Evolutionary conservation across 2,888 invertebrate genomes (phyloP), one percentile per base, ranked within the genome.

Genomic region (Nematopogon swammerdamellus): DNA sequence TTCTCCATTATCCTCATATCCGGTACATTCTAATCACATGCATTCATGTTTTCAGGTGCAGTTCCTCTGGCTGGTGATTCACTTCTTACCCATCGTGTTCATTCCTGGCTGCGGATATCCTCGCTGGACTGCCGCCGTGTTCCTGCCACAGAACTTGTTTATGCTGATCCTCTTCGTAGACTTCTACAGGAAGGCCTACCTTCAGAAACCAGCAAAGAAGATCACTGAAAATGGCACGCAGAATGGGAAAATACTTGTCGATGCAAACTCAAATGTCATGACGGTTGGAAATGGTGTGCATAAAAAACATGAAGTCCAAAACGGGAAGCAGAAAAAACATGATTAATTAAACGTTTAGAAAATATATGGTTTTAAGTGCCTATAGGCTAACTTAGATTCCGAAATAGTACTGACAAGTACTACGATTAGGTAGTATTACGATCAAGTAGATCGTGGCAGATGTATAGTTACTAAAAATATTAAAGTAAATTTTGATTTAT

Each of bases 81-180:
- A 88, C 63, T 82, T 79, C 66, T 53, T 63, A 0, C 57, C 65
- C 11, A 52, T 83, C 30, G 57, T 80, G 1, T 72, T 84, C 59
- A 65, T 63, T 30, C 60, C 80, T 0, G 72, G 83, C 54, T 89
- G 89, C 57, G 72, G 57, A 0, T 87, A 80, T 57, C 87, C 88
- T 1, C 70, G 74, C 10, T 81, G 82, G 76, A 63, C 67, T 0
- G 67, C 79, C 0, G 72, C 77, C 0, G n/a, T 85, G 0, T 76
- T 85, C 45, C 62, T 87, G 1, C 84, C 85, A 0, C 88, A 89
- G 60, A 85, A 87, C 61, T 42, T 84, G 0, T 85, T 86, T 58
- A 86, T 89, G 81, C 67, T 88, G 0, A 58, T 83, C 2, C 64
- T 89, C 2, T 89, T 89, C 59, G 59, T 71, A 1, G 86, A 89